Evolutionary conservation across 2,113 vertebrate species (phyloP).

Genomic region (Zosterops pallidus): DNA sequence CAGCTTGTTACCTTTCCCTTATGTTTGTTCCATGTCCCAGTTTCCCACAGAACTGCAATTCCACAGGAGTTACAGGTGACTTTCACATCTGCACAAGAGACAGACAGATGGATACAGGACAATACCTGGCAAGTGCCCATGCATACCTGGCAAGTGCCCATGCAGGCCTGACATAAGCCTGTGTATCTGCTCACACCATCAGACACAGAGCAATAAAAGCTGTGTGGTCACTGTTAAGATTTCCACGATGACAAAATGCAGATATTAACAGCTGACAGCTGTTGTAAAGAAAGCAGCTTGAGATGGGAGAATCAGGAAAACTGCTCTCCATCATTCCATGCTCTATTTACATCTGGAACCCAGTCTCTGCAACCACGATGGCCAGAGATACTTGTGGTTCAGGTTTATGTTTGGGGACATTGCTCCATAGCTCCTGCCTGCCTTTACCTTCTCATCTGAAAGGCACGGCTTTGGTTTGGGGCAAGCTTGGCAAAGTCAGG

Average conservation of each 20-base stretch:
- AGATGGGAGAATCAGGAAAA: background rate
- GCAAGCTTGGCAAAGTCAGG: background rate
- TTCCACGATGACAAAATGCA: background rate
- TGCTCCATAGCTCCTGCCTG: background rate
- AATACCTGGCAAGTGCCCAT: background rate
- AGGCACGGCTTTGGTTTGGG: background rate
- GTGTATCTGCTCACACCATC: background rate
- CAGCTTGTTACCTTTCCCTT: background rate
- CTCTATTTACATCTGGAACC: background rate
- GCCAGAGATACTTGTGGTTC: background rate
- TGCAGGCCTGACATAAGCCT: background rate
- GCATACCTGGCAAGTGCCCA: background rate
- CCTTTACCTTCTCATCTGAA: background rate
- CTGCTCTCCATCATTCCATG: background rate
- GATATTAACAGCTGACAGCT: background rate
- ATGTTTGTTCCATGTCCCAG: fast-evolving
- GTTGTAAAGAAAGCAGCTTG: background rate
- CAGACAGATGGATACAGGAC: background rate
- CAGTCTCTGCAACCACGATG: fast-evolving
- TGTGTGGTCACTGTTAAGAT: background rate
- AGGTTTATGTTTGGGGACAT: background rate
- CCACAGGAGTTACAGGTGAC: background rate
- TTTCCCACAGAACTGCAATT: background rate
- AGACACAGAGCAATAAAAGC: background rate
- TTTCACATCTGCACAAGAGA: background rate